phyloP scores from a whole-genome alignment of 2,888 invertebrate species.

The Tyria jacobaeae region DNA sequence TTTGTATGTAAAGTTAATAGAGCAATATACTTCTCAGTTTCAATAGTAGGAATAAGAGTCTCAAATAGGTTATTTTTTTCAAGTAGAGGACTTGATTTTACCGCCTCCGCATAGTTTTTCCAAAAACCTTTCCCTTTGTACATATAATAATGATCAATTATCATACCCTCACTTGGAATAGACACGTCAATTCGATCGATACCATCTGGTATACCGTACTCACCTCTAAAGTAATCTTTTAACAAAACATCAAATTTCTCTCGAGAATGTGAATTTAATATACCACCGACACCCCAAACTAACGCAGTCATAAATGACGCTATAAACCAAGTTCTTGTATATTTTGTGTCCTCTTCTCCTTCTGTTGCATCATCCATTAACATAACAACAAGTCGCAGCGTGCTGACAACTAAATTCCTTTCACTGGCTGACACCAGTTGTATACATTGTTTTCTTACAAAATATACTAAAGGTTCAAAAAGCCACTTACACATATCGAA shows the following conservation, averaged over 20 bases:
- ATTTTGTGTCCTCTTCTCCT: constrained; percentile 90
- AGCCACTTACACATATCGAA: constrained; percentile 91
- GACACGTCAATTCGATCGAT: constrained; percentile 91
- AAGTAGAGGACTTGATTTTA: constrained; percentile 83
- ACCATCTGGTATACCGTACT: constrained; percentile 69
- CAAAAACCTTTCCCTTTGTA: constrained; percentile 94
- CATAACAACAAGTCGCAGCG: constrained; percentile 92
- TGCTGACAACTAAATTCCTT: constrained; percentile 90
- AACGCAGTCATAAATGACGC: constrained; percentile 91
- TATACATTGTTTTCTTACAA: constrained; percentile 89
- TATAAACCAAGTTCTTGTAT: constrained; percentile 90
- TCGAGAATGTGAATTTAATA: constrained; percentile 91
- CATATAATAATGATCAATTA: constrained; percentile 94
- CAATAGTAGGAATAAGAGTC: constrained; percentile 94
- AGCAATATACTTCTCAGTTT: constrained; percentile 92
- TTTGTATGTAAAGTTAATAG: constrained; percentile 91
- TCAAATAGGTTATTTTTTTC: constrained; percentile 89
- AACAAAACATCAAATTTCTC: constrained; percentile 89
- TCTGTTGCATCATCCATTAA: constrained; percentile 90
- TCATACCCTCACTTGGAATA: constrained; percentile 91
- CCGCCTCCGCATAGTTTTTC: constrained; percentile 94
- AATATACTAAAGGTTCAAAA: constrained; percentile 91
- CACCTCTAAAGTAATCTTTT: constrained; percentile 81
- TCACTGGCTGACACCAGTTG: constrained; percentile 90
- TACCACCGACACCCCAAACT: constrained; percentile 95